Conservation (phyloP, 2,797 vertebrate species). For the Champsocephalus esox region DNA sequence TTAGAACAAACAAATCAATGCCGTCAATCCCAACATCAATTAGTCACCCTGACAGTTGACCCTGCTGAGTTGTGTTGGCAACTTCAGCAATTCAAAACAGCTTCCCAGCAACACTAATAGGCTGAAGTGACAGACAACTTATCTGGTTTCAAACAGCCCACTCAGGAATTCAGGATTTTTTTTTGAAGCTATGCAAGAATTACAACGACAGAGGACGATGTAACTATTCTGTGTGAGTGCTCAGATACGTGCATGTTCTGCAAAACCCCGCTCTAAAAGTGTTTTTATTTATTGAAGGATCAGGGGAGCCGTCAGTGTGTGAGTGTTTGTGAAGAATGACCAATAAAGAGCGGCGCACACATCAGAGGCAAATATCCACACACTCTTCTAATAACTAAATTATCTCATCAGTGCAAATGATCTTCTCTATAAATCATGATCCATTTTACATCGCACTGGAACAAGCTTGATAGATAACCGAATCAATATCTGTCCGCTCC, state of each 20-base stretch:
- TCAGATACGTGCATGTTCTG: constrained; percentile 8
- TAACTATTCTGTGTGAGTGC: not conserved
- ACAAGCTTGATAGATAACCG: constrained; percentile 15
- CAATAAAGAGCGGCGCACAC: not conserved
- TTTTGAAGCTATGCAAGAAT: constrained; percentile 24
- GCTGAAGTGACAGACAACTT: constrained; percentile 28
- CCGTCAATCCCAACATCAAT: constrained; percentile 53
- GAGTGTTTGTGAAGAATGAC: constrained; percentile 12
- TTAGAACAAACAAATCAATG: constrained; percentile 56
- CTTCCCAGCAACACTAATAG: constrained; percentile 31
- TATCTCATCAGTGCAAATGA: constrained; percentile 25
- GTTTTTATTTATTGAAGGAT: constrained; percentile 5
- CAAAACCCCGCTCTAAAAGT: not conserved
- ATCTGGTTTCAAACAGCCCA: constrained; percentile 31
- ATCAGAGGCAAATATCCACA: not conserved
- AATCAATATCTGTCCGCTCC: constrained; percentile 46
- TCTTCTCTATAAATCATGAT: constrained; percentile 17
- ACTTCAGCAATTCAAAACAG: constrained; percentile 42
- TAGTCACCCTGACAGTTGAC: constrained; percentile 58
- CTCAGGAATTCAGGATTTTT: constrained; percentile 19
- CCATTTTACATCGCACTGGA: constrained; percentile 19
- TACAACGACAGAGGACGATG: constrained; percentile 1
- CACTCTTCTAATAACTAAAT: constrained; percentile 18
- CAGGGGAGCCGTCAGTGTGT: not conserved
- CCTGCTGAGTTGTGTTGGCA: constrained; percentile 23